Evolutionary conservation across 2,113 vertebrate species (phyloP).

Genomic region (Cervus canadensis): DNA sequence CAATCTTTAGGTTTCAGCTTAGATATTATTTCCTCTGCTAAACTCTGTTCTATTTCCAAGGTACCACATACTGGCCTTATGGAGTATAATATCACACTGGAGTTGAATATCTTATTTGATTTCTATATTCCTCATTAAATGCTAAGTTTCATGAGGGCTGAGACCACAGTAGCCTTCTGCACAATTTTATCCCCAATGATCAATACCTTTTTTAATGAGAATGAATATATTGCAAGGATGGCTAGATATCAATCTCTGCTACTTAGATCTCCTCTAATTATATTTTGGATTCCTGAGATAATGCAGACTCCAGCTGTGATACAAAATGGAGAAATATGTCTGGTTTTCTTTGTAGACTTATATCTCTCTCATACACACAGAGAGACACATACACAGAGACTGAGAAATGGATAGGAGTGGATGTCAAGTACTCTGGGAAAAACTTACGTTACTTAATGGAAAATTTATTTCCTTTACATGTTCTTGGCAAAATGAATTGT

Average conservation of each 20-base stretch:
- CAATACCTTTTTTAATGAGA: background rate
- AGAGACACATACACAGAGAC: background rate
- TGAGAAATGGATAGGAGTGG: background rate
- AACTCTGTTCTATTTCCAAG: background rate
- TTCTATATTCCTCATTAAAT: background rate
- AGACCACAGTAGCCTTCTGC: background rate
- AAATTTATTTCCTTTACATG: background rate
- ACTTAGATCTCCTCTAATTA: background rate
- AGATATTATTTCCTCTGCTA: background rate
- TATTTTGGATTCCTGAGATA: background rate
- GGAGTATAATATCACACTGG: background rate
- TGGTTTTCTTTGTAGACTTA: background rate
- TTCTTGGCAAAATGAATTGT: background rate
- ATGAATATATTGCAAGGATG: background rate
- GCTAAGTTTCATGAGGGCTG: background rate
- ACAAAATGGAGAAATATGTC: background rate
- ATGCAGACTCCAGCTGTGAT: background rate
- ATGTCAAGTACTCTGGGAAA: background rate
- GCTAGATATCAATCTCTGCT: background rate
- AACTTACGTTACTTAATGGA: background rate
- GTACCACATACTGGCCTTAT: background rate
- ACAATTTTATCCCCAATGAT: background rate
- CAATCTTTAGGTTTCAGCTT: background rate
- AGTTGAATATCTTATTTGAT: background rate
- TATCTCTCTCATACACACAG: background rate